Conservation (phyloP, 1,140 invertebrate genomes). For the Drosophila kanapiae region DNA sequence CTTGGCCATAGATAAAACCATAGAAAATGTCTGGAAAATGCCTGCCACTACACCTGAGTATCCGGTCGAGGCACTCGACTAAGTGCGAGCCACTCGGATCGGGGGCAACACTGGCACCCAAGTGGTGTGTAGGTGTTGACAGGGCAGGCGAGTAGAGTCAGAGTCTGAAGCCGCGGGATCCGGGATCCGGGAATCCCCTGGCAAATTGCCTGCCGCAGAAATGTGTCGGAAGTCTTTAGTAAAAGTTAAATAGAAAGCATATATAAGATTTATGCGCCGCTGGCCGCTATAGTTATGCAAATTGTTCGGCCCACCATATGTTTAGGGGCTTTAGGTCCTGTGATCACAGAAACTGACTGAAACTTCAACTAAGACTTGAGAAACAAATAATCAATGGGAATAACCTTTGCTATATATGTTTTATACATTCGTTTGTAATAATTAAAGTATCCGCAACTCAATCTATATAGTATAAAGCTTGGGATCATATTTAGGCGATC, state of each 20-base stretch:
- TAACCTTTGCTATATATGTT: no score
- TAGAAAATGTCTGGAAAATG: not conserved
- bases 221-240: conserved; percentile 83
- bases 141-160: conserved; percentile 23
- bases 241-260: conserved; percentile 84
- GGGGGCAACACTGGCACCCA: not conserved
- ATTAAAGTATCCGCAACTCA: not conserved
- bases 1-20: not conserved
- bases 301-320: conserved; percentile 18
- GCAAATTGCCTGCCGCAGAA: conserved; percentile 63
- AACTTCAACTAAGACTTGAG: no score
- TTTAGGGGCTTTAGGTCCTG: not conserved
- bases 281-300: conserved; percentile 74
- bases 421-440: not conserved
- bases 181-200: conserved; percentile 22
- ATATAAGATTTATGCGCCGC: conserved; percentile 73
- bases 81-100: no score
- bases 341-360: no score
- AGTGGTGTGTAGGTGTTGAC: conserved; percentile 77
- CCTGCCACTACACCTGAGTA: no score
- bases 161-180: not conserved
- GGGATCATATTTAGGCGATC: conserved; percentile 20
- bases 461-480: conserved; percentile 1
- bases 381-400: no score
- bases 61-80: fast-evolving